Evolutionary conservation across 2,888 invertebrate genomes (phyloP), one percentile per base, ranked within the genome.

Genomic region (Ischnus inquisitorius): DNA sequence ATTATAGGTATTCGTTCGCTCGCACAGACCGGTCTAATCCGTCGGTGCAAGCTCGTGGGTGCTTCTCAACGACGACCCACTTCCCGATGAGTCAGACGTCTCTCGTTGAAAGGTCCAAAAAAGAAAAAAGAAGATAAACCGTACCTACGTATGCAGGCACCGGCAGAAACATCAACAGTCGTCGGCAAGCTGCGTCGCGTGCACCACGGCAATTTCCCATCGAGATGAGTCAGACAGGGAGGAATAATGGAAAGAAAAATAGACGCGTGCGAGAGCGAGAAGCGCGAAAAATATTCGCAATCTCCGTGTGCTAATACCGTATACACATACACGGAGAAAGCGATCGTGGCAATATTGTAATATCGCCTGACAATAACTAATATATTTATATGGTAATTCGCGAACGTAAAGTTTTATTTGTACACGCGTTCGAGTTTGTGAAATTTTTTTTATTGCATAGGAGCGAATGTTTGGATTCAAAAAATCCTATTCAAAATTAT

Each of bases 81-180:
- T 83, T 83, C 76, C 74, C 82, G 77, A 80, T 85, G 82, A 85
- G 76, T 85, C 85, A 82, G 62, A 41, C 16, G n/a, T n/a, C 57
- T 80, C 46, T 51, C 72, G 51, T 67, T 60, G 39, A 82, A 46
- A 74, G 74, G 34, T 60, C 82, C 54, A 28, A 69, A 76, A 71
- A 75, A 39, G 65, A 28, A 69, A 76, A 71, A 75, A 39, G 65
- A 76, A 41, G 57, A 67, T 71, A 68, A 51, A 46, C 39, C 62
- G 39, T 57, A 62, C 10, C 48, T 19, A 39, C 41, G 39, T 46
- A 39, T 19, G 74, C 68, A 64, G 60, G 60, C 67, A 79, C 74
- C 62, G 19, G 64, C 60, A 28, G 25, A 14, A 34, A 34, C 6
- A 34, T 34, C 34, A 34, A 34, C 34, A 34, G 34, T 34, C 34